Evolutionary conservation across 37 sponge, comb jelly and placozoan genomes (phyloP).

Genomic region (Dysidea cf. avara): DNA sequence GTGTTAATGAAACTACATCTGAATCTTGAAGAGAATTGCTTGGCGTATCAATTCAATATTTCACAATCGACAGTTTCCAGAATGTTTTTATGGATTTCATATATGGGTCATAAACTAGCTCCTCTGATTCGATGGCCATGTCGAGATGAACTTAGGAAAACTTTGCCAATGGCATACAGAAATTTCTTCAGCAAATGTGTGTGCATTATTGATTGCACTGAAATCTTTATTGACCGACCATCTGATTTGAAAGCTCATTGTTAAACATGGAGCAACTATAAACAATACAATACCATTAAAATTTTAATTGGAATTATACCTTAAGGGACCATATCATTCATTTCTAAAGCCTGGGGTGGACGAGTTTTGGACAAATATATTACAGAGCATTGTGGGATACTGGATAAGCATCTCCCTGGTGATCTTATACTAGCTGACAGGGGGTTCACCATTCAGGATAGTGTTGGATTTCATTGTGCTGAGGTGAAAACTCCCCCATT

Average conservation of each 20-base stretch:
- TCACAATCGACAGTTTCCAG: constrained; percentile 39
- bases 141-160: constrained; percentile 15
- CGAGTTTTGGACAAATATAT: constrained; percentile 33
- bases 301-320: constrained; percentile 39
- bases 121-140: constrained; percentile 31
- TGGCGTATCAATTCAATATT: constrained; percentile 41
- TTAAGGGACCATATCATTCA: constrained; percentile 26
- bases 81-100: constrained; percentile 34
- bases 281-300: constrained; percentile 49
- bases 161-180: constrained; percentile 22
- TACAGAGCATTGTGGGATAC: constrained; percentile 48
- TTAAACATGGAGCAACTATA: constrained; percentile 48
- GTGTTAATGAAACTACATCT: too few species aligned
- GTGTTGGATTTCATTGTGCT: constrained; percentile 47
- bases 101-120: constrained; percentile 12
- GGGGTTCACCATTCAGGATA: too few species aligned
- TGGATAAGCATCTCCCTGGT: constrained; percentile 31
- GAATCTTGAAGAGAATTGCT: constrained; percentile 6
- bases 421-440: constrained; percentile 45
- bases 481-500: constrained; percentile 12
- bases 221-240: constrained; percentile 33
- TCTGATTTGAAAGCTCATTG: constrained; percentile 11
- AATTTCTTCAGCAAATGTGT: constrained; percentile 14
- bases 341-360: constrained; percentile 53
- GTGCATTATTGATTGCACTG: constrained; percentile 30